Base-by-base conservation (phyloP, 2,888 invertebrate species). In the Agrilus biguttatus region DNA sequence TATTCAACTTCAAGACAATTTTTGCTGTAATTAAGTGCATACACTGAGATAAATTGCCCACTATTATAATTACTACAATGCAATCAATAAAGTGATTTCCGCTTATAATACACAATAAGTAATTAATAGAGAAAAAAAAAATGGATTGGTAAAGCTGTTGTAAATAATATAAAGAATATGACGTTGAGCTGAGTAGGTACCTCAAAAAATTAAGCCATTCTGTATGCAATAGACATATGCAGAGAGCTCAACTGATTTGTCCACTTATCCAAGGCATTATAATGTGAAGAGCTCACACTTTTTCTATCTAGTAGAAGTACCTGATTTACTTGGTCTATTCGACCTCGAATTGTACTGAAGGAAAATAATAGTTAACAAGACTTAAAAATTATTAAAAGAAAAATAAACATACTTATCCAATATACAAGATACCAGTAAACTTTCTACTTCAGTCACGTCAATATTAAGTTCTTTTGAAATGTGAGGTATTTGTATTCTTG, bases 401-500 rank as follows among this genome's bases (percentile, higher is more conserved):
- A 17, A n/a, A 35, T 8, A 42, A 49, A 75, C 81, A 75, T 68
- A 91, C 89, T 84, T 90, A 70, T 98, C 97, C 59, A 98, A 74
- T 66, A 98, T 98, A 67, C 97, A 96, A 17, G 96, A 95, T 37
- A 98, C 96, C 49, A 98, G 69, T 40, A 98, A 72, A 68, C 88
- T 91, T 69, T 96, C 96, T 14, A 98, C 96, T 70, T 98, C 98
- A 50, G 80, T 78, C 46, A 85, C 88, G 63, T 92, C 90, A 53
- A 92, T 92, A 61, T 92, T 92, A 42, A 92, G 70, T 63, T 92
- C 90, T 64, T 86, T 87, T 33, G 97, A 95, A 63, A 99, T 93
- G 64, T 96, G 97, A 5, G 92, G 91, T 65, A 99, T 93, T 62
- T 93, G 90, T 56, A 98, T 97, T 60, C 92, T 80, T 37, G 96